Conservation (phyloP, 1,140 invertebrate genomes). For the Atopsyche davidsoni region DNA sequence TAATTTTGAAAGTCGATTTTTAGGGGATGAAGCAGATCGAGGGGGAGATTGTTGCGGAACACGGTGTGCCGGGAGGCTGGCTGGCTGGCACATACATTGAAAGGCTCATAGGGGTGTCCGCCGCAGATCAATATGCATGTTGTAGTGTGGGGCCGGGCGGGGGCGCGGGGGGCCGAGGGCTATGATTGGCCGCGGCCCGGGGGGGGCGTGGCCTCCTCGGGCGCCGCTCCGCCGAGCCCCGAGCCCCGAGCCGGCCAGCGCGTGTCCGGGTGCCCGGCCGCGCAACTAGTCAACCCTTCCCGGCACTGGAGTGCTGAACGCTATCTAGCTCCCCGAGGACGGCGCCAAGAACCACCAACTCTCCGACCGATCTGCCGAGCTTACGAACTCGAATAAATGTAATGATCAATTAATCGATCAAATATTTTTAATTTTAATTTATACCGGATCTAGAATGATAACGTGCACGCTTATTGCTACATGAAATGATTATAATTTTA, state of each 20-base stretch:
- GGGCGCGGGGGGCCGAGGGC: conserved; percentile 21
- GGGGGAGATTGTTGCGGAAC: background rate
- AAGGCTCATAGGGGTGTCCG: conserved; percentile 31
- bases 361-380: too few relatives aligned
- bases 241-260: background rate
- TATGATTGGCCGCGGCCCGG: conserved; percentile 29
- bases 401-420: too few relatives aligned
- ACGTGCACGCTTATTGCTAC: too few relatives aligned
- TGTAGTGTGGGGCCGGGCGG: conserved; percentile 22
- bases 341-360: too few relatives aligned
- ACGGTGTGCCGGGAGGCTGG: conserved; percentile 10
- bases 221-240: conserved; percentile 2
- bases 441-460: too few relatives aligned
- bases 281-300: conserved; percentile 14
- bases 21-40: too few relatives aligned
- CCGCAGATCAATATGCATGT: conserved; percentile 32
- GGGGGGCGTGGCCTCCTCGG: conserved; percentile 23
- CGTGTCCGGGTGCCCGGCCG: background rate
- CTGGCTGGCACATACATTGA: conserved; percentile 26
- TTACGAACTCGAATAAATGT: too few relatives aligned
- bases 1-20: too few relatives aligned
- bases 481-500: too few relatives aligned
- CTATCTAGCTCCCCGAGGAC: too few relatives aligned
- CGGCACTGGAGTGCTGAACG: too few relatives aligned
- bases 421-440: too few relatives aligned